Base-by-base conservation (phyloP, 2,797 vertebrate species). In the Malacoraja senta region DNA sequence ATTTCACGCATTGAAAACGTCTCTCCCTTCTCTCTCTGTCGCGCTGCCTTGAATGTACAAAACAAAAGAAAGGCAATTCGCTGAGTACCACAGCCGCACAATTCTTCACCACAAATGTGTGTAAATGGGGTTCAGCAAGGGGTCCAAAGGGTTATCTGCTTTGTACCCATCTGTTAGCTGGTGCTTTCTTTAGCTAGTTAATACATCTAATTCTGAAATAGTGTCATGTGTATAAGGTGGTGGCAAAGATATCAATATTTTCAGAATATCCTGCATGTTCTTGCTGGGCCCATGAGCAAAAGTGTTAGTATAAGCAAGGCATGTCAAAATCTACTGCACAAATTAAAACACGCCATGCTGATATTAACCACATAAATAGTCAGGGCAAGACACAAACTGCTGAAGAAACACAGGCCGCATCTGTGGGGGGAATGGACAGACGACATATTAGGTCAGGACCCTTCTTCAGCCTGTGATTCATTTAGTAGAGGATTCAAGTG, bases 1-100 rank as follows among this genome's bases (percentile, higher is more conserved):
- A 90, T 90, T 90, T 90, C 86, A 90, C 32, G 63, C 86, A 35
- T 21, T 90, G 61, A 90, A 90, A 68, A 10, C 86, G 3, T 26
- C 61, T 88, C 15, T 15, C 61, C 78, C 35, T 32, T 79, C 77
- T 79, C 77, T 68, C 80, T 12, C 21, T 83, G 44, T 53, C n/a
- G 10, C 80, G 3, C 21, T 83, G 44, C 12, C 80, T 58, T 58
- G 2, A 8, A 12, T 29, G 1, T 9, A 24, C 80, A 26, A 58
- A 53, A 29, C 24, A 83, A 53, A 58, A 58, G 26, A 58, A 29
- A 83, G 44, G 21, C 44, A 83, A 83, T 26, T 83, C 80, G 10
- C 53, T 29, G 44, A 83, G 21, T 29, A 83, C 80, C 9, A 26
- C 80, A 29, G 79, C 26, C 1, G 0, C 8, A 44, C 9, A 58